Evolutionary conservation across 1,140 invertebrate species (phyloP).

Genomic region (Coenobita brevimanus): DNA sequence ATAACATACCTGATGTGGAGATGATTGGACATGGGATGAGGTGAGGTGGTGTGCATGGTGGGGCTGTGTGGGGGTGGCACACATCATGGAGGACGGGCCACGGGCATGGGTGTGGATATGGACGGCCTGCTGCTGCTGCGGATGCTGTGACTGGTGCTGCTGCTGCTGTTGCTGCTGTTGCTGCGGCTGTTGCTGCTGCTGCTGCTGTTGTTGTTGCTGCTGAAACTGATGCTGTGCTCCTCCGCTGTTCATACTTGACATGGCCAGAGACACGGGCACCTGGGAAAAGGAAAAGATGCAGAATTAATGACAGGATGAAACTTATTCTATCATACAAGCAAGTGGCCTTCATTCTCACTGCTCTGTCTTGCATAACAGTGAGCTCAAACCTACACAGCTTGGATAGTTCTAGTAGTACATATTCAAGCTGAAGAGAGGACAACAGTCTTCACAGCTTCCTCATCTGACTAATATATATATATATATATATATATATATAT

Average conservation of each 20-base stretch:
- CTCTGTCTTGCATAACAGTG: background rate
- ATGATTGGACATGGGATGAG: slow-evolving; percentile 40
- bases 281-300: background rate
- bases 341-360: background rate
- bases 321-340: background rate
- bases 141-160: slow-evolving; percentile 10
- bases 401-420: background rate
- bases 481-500: too few species aligned
- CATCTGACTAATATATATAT: too few species aligned
- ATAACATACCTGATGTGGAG: slow-evolving; percentile 48
- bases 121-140: slow-evolving; percentile 64
- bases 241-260: slow-evolving; percentile 65
- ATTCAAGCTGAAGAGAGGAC: background rate
- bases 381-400: too few species aligned
- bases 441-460: too few species aligned
- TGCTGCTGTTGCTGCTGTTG: slow-evolving; percentile 43
- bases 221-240: slow-evolving; percentile 58
- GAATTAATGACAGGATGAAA: background rate
- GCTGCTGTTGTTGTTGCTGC: slow-evolving; percentile 57
- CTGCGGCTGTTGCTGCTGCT: slow-evolving; percentile 39
- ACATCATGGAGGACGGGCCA: slow-evolving; percentile 60
- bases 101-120: slow-evolving; percentile 60
- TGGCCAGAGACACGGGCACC: slow-evolving; percentile 64
- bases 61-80: slow-evolving; percentile 56
- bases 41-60: slow-evolving; percentile 60